These are phyloP conservation scores for Pogona vitticeps DNA, from an alignment of 2,113 vertebrate species.

Conservation along the genomic window DNA sequence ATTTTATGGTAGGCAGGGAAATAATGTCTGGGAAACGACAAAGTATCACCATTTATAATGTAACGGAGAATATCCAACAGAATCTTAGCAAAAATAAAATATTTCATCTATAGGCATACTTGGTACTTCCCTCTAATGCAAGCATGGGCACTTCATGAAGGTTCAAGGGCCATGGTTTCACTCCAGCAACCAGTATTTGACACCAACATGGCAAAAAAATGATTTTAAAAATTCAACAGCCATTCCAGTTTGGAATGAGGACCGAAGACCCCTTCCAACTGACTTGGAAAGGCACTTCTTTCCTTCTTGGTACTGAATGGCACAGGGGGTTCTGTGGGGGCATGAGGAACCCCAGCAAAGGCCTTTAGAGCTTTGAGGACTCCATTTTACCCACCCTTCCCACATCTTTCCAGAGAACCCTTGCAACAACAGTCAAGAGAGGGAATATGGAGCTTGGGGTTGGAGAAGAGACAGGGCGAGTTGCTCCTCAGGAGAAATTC, in stretches of 20 bases:
- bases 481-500: not conserved
- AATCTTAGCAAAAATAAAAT: not conserved
- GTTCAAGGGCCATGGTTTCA: not conserved
- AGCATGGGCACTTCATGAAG: not conserved
- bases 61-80: not conserved
- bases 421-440: not conserved
- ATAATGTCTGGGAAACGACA: not conserved
- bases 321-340: too few species aligned
- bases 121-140: not conserved
- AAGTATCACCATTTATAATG: not conserved
- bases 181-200: not conserved
- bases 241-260: too few species aligned
- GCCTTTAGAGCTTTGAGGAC: too few species aligned
- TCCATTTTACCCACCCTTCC: too few species aligned
- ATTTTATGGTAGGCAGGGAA: slow-evolving; percentile 20
- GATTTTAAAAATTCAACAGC: too few species aligned
- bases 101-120: not conserved
- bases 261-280: too few species aligned
- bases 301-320: too few species aligned
- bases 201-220: too few species aligned
- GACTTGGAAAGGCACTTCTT: too few species aligned
- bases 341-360: too few species aligned
- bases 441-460: not conserved
- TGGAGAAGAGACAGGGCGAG: not conserved
- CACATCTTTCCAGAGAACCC: not conserved